Conservation (phyloP, 2,888 invertebrate species). For the Pomacea canaliculata region DNA sequence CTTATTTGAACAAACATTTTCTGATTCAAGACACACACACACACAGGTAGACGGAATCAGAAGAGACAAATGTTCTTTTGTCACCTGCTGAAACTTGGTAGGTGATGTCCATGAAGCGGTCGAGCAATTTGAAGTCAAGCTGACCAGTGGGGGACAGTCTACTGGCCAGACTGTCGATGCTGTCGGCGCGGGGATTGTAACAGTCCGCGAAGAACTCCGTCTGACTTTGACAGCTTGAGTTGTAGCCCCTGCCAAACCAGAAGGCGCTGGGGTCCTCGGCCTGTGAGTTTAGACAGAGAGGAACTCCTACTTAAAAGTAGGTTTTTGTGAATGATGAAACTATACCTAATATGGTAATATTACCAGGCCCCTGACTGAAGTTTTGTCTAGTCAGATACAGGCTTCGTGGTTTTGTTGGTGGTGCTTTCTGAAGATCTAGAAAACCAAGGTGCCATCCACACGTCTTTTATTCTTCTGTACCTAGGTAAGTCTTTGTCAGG, state of each 20-base stretch:
- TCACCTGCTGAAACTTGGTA: constrained; percentile 26
- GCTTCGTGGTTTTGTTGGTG: no score
- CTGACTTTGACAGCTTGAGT: neutral
- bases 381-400: no score
- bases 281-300: neutral
- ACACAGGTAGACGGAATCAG: no score
- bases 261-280: constrained; percentile 25
- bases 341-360: no score
- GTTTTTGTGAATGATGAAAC: no score
- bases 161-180: constrained; percentile 29
- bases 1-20: no score
- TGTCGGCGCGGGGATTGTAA: constrained; percentile 23
- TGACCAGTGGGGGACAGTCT: constrained; percentile 25
- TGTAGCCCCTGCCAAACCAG: constrained; percentile 30
- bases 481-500: no score
- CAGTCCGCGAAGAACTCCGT: constrained; percentile 19
- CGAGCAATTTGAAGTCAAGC: constrained; percentile 21
- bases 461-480: no score
- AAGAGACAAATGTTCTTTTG: neutral
- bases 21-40: no score
- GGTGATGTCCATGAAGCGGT: constrained; percentile 32
- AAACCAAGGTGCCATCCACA: no score
- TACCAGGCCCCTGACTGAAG: no score
- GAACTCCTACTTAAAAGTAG: neutral
- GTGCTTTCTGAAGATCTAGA: no score